Percentiles rank a stretch among this genome's conserved stretches.
Conservation (phyloP, 2,888 invertebrate species). For the Sarcophaga subvicina region DNA sequence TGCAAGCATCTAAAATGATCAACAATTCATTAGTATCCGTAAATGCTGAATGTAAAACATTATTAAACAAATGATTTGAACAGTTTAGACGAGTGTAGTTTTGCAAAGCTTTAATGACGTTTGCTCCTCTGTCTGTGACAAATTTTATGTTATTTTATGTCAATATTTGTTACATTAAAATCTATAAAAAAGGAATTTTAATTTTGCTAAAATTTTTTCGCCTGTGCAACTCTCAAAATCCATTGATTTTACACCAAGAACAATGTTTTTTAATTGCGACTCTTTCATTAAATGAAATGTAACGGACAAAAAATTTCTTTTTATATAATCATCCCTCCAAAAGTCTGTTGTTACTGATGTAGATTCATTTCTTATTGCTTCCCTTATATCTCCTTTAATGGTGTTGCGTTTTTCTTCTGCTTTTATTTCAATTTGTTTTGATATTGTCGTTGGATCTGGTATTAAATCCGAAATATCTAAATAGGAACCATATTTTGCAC, state of each 20-base stretch:
- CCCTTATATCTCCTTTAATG: conserved; percentile 18
- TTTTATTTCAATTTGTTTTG: conserved; percentile 21
- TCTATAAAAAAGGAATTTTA: conserved; percentile 5
- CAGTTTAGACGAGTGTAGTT: conserved; percentile 23
- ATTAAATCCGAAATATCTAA: conserved; percentile 13
- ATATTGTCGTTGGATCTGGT: conserved; percentile 37
- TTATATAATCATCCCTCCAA: not conserved
- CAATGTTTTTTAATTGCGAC: not conserved
- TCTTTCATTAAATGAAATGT: conserved; percentile 31
- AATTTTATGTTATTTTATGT: conserved; percentile 49
- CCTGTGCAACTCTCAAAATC: conserved; percentile 22
- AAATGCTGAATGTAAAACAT: conserved; percentile 53
- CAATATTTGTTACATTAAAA: conserved; percentile 14
- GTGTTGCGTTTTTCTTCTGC: conserved; percentile 21
- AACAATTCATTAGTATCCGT: conserved; percentile 26
- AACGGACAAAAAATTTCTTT: conserved; percentile 18
- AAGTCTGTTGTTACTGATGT: conserved; percentile 36
- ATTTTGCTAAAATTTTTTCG: not conserved
- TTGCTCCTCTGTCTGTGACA: conserved; percentile 60
- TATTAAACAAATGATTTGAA: conserved; percentile 25
- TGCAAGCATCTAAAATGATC: not conserved
- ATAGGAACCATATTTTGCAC: conserved; percentile 10
- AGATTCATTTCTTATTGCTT: conserved; percentile 16
- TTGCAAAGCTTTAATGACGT: conserved; percentile 41
- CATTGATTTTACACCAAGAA: conserved; percentile 34